Conservation (phyloP, 53 echinoderm and acorn worm genomes). For the Temnopleurus reevesii region DNA sequence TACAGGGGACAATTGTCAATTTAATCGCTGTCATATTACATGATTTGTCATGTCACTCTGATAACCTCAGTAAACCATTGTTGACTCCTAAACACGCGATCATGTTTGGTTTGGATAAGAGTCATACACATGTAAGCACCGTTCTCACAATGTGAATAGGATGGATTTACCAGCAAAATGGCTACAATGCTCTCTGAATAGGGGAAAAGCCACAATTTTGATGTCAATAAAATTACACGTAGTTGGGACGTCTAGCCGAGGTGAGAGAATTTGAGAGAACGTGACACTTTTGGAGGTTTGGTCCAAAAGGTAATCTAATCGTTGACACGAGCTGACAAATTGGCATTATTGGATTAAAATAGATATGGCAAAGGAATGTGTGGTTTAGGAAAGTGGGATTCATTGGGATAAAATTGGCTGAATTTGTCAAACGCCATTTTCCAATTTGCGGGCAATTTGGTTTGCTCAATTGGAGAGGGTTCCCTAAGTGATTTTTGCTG, state of each 20-base stretch:
- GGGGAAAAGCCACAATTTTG: no score
- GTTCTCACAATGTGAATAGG: background rate
- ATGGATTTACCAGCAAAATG: background rate
- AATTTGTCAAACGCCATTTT: conserved; percentile 50
- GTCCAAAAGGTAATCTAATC: conserved; percentile 39
- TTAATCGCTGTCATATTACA: background rate
- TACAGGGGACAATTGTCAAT: background rate
- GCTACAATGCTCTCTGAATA: background rate
- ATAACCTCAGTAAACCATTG: background rate
- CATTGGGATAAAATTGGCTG: conserved; percentile 36
- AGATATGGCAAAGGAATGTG: conserved; percentile 42
- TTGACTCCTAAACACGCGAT: conserved; percentile 2
- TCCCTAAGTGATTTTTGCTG: conserved; percentile 52
- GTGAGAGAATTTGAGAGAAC: conserved; percentile 45
- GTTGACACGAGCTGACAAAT: conserved; percentile 48
- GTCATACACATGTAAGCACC: background rate
- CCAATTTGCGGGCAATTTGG: conserved; percentile 49
- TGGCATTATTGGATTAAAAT: conserved; percentile 32
- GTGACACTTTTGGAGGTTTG: conserved; percentile 25
- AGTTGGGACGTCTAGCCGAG: background rate
- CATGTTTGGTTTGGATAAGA: conserved; percentile 41
- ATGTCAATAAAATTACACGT: background rate
- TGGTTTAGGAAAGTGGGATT: conserved; percentile 28
- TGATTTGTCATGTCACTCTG: background rate
- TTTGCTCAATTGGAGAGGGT: conserved; percentile 16